These are phyloP conservation scores for Leptobrachium leishanense DNA, from an alignment of 2,113 vertebrate genomes.

Conservation along the genomic window DNA sequence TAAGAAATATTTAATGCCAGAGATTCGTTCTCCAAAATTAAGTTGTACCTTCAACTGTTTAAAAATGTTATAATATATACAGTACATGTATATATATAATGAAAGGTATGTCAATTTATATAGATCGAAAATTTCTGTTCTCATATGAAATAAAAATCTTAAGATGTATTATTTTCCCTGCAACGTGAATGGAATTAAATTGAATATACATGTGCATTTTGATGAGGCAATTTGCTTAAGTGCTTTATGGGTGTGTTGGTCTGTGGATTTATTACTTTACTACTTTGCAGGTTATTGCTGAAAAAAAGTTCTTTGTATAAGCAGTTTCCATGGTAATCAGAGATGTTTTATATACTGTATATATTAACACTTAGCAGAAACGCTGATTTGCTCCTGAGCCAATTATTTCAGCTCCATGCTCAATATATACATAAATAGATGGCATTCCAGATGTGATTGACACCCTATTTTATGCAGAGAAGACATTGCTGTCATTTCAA, in stretches of 20 bases:
- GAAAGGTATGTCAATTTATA: too few species aligned
- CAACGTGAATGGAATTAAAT: too few species aligned
- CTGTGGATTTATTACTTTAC: not conserved
- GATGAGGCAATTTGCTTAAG: not conserved
- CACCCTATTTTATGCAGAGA: not conserved
- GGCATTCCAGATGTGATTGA: constrained; percentile 1
- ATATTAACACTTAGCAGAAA: not conserved
- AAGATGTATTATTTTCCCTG: too few species aligned
- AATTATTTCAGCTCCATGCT: not conserved
- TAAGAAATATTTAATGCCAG: too few species aligned
- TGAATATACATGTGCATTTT: too few species aligned
- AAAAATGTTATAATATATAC: too few species aligned
- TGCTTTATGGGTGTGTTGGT: not conserved
- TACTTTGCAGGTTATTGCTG: not conserved
- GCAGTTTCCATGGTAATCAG: not conserved
- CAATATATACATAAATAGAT: not conserved
- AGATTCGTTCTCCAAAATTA: too few species aligned
- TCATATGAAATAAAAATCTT: too few species aligned
- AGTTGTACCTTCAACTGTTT: too few species aligned
- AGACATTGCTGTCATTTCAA: not conserved
- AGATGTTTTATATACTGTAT: not conserved
- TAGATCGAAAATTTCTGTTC: too few species aligned
- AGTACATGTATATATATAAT: too few species aligned
- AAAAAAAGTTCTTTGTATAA: not conserved
- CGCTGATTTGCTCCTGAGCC: not conserved